These are phyloP conservation scores for Psettodes erumei DNA, from an alignment of 2,113 vertebrate genomes.

Conservation along the genomic window DNA sequence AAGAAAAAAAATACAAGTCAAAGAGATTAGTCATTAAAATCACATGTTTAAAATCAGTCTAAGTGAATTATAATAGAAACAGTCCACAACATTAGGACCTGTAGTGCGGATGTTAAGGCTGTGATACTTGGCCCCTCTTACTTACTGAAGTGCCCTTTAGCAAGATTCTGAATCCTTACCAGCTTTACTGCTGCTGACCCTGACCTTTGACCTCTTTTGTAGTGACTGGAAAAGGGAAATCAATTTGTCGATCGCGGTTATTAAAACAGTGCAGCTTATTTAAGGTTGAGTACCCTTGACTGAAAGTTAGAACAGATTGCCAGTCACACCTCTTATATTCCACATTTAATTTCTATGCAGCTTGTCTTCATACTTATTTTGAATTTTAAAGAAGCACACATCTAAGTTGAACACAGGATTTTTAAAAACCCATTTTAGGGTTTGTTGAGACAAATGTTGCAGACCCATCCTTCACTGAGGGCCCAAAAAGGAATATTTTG, in stretches of 20 bases:
- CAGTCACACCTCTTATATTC: neutral
- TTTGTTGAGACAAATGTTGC: neutral
- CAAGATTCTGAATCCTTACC: neutral
- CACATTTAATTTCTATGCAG: constrained; percentile 2
- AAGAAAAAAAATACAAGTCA: neutral
- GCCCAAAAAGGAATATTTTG: neutral
- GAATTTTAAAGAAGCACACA: neutral
- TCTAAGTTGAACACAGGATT: neutral
- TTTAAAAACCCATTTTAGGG: no score
- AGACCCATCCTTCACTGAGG: neutral
- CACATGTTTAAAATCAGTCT: neutral
- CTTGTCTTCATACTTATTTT: neutral
- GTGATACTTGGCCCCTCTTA: neutral
- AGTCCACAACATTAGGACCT: neutral
- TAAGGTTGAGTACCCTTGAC: neutral
- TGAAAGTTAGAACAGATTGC: neutral
- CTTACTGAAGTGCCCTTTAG: neutral
- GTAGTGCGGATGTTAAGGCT: neutral
- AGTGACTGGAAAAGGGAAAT: neutral
- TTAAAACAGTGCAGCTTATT: neutral
- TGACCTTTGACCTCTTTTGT: neutral
- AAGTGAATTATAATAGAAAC: no score
- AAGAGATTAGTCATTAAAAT: neutral
- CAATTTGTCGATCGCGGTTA: neutral
- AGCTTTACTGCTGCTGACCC: neutral